These are phyloP conservation scores for Drosophila gaucha DNA, from an alignment of 2,888 invertebrate genomes.

Conservation along the genomic window DNA sequence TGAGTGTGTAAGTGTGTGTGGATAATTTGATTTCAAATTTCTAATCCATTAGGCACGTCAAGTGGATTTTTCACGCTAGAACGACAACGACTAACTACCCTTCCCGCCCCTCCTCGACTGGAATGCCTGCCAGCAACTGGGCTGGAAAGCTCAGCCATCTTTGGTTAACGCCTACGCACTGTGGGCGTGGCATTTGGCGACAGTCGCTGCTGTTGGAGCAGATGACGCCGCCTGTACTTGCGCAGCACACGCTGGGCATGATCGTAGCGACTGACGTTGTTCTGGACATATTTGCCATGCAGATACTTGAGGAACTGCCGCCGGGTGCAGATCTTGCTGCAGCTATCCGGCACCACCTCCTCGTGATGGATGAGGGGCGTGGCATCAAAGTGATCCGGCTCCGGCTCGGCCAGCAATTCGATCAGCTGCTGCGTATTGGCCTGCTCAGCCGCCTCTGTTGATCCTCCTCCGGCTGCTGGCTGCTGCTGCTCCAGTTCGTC, in stretches of 20 bases:
- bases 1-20: conserved; percentile 34
- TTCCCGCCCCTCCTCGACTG: not conserved
- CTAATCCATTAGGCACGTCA: conserved; percentile 67
- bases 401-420: conserved; percentile 62
- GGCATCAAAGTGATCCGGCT: conserved; percentile 52
- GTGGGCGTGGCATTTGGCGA: not conserved
- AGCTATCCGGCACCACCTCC: conserved; percentile 83
- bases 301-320: conserved; percentile 83
- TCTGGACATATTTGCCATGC: conserved; percentile 83
- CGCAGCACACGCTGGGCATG: conserved; percentile 82
- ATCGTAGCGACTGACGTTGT: conserved; percentile 79
- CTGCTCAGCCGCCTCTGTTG: conserved; percentile 27
- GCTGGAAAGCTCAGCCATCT: conserved; percentile 5
- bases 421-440: conserved; percentile 69
- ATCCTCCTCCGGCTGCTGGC: not conserved
- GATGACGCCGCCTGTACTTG: conserved; percentile 78
- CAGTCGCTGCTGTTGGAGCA: conserved; percentile 24
- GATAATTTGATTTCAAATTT: conserved; percentile 49
- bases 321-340: conserved; percentile 67
- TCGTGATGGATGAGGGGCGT: conserved; percentile 82
- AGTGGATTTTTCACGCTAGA: conserved; percentile 29
- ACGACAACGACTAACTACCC: conserved; percentile 4
- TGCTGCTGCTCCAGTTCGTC: conserved; percentile 24
- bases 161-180: conserved; percentile 18
- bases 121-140: conserved; percentile 1